Evolutionary conservation across 2,888 invertebrate genomes (phyloP).

Genomic region (Diarsia dahlii): DNA sequence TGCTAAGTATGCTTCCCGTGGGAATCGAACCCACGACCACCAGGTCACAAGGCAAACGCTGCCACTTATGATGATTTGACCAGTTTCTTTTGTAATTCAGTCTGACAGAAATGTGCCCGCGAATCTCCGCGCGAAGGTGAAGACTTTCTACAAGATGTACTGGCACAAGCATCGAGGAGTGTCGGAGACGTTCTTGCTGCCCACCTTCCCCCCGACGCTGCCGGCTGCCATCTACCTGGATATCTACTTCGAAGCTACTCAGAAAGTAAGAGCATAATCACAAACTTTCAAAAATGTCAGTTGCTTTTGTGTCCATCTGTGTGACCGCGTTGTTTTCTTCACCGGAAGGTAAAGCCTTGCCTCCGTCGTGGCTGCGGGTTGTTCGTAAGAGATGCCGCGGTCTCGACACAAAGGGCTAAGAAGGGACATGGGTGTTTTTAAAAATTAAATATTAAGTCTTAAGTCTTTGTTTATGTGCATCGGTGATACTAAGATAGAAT

Average conservation of each 20-base stretch:
- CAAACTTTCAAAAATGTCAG: neutral
- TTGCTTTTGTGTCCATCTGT: neutral
- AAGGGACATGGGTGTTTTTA: too few relatives aligned
- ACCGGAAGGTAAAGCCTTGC: neutral
- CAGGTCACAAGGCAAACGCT: neutral
- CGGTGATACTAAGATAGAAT: neutral
- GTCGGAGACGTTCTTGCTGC: slow-evolving; percentile 77
- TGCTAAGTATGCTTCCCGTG: too few relatives aligned
- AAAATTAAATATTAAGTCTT: too few relatives aligned
- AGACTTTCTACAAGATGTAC: slow-evolving; percentile 86
- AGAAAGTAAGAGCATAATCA: slow-evolving; percentile 73
- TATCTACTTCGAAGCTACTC: slow-evolving; percentile 84
- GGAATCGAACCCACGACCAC: too few relatives aligned
- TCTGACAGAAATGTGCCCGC: slow-evolving; percentile 73
- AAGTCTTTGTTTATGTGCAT: too few relatives aligned
- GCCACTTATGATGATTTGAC: neutral
- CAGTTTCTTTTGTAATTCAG: slow-evolving; percentile 60
- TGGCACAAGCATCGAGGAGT: slow-evolving; percentile 85
- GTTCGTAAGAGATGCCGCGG: too few relatives aligned
- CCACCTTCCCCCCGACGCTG: slow-evolving; percentile 80
- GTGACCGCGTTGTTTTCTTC: neutral
- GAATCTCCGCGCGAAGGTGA: slow-evolving; percentile 78
- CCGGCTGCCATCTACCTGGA: slow-evolving; percentile 78
- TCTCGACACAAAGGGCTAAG: too few relatives aligned
- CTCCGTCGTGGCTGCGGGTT: too few relatives aligned